phyloP scores from a whole-genome alignment of 2,113 vertebrate genomes.

The Oryzias woworae region DNA sequence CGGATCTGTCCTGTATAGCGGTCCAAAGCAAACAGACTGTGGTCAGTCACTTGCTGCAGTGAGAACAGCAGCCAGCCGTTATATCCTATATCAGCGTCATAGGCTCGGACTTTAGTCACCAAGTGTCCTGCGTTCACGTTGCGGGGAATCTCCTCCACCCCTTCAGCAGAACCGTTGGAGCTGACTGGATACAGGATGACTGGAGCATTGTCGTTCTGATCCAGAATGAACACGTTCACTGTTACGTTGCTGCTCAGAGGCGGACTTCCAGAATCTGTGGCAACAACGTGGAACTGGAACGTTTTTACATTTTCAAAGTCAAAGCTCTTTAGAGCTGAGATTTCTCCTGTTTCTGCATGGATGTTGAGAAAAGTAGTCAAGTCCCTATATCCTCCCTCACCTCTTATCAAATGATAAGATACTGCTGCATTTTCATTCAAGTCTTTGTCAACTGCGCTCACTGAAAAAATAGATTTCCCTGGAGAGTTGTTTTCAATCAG shows the following conservation, averaged over 20 bases:
- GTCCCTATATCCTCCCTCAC: slow-evolving; percentile 13
- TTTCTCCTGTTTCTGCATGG: slow-evolving; percentile 50
- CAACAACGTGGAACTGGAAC: slow-evolving; percentile 46
- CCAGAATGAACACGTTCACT: slow-evolving; percentile 2
- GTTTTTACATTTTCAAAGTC: slow-evolving; percentile 64
- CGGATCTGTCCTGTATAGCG: not conserved
- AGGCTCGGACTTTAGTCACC: slow-evolving; percentile 1
- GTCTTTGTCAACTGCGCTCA: slow-evolving; percentile 60
- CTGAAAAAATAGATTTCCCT: slow-evolving; percentile 52
- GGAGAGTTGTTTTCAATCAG: slow-evolving; percentile 61
- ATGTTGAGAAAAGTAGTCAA: slow-evolving; percentile 58
- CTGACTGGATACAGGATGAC: slow-evolving; percentile 1
- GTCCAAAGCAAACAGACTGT: not conserved
- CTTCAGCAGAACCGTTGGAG: slow-evolving; percentile 1
- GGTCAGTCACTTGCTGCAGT: not conserved
- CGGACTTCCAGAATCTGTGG: slow-evolving; percentile 1
- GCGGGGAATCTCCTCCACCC: not conserved
- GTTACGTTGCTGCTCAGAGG: not conserved
- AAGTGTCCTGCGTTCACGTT: not conserved
- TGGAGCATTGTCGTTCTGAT: not conserved
- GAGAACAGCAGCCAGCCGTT: slow-evolving; percentile 1
- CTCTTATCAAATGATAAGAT: slow-evolving; percentile 40
- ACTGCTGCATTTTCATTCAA: slow-evolving; percentile 55
- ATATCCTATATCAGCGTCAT: slow-evolving; percentile 1
- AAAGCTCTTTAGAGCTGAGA: slow-evolving; percentile 55